Percentiles rank a stretch among this genome's conserved stretches.
Evolutionary conservation across 2,113 vertebrate genomes (phyloP).

Genomic region (Leptobrachium ailaonicum): DNA sequence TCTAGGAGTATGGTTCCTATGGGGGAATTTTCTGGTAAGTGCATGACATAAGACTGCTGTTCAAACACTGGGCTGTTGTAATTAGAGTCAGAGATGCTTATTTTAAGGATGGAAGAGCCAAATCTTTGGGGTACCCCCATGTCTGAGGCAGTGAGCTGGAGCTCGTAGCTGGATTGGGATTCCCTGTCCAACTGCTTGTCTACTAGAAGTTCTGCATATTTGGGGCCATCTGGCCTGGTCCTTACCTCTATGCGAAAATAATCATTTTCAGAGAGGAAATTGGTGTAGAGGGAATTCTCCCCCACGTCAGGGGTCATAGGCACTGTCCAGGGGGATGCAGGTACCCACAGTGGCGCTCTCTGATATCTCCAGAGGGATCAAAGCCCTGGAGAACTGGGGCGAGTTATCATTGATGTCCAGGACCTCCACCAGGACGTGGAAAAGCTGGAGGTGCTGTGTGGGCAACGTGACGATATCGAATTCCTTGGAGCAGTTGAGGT

Average conservation of each 20-base stretch:
- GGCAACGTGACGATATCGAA: slow-evolving; percentile 96
- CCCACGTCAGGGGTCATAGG: slow-evolving; percentile 91
- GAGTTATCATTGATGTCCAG: slow-evolving; percentile 96
- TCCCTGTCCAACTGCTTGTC: slow-evolving; percentile 88
- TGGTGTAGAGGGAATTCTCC: slow-evolving; percentile 88
- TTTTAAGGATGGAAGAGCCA: slow-evolving; percentile 89
- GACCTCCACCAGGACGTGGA: slow-evolving; percentile 95
- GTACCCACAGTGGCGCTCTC: slow-evolving; percentile 94
- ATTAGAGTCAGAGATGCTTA: slow-evolving; percentile 93
- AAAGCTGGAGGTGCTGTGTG: slow-evolving; percentile 91
- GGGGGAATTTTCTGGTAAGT: slow-evolving; percentile 82
- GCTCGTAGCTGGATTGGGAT: slow-evolving; percentile 82
- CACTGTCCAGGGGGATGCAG: slow-evolving; percentile 88
- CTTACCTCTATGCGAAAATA: slow-evolving; percentile 89
- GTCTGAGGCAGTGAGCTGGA: slow-evolving; percentile 88
- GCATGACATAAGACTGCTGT: slow-evolving; percentile 81
- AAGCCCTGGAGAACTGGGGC: slow-evolving; percentile 86
- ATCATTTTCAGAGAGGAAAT: slow-evolving; percentile 85
- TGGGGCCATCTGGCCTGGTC: slow-evolving; percentile 89
- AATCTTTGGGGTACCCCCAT: slow-evolving; percentile 85
- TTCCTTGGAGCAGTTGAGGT: slow-evolving; percentile 93
- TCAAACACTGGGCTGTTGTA: slow-evolving; percentile 95
- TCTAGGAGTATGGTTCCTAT: slow-evolving; percentile 86
- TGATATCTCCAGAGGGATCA: slow-evolving; percentile 92
- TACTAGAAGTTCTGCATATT: slow-evolving; percentile 92